Conservation (phyloP, 2,797 vertebrate species). For the Spheniscus humboldti region DNA sequence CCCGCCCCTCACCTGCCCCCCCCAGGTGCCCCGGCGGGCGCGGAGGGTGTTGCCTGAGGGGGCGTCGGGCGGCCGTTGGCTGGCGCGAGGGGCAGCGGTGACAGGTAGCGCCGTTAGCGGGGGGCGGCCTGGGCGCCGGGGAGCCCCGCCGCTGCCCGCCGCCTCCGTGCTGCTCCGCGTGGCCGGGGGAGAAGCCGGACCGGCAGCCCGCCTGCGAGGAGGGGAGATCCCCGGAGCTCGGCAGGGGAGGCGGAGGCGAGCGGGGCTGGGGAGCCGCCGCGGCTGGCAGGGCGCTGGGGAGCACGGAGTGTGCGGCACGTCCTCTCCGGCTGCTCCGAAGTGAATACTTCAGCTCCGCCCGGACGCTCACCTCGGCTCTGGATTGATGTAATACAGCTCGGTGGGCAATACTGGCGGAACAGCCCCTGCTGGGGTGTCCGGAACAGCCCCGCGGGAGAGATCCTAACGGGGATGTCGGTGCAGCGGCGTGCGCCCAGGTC, state of each 20-base stretch:
- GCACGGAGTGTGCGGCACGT: neutral
- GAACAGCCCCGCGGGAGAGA: neutral
- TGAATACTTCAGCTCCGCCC: neutral
- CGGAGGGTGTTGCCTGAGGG: neutral
- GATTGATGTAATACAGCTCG: rapidly evolving
- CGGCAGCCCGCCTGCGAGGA: neutral
- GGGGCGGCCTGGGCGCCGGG: no score
- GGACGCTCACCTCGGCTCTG: neutral
- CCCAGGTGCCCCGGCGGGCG: neutral
- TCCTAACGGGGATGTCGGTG: neutral
- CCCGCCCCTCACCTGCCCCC: neutral
- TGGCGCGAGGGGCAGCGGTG: neutral
- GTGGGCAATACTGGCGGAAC: neutral
- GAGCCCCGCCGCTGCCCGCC: neutral
- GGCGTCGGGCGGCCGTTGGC: neutral
- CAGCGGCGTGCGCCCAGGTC: neutral
- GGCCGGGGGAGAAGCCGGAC: neutral
- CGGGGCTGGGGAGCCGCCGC: neutral
- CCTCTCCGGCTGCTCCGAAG: neutral
- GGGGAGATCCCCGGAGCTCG: neutral
- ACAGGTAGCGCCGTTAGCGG: neutral
- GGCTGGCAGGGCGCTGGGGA: neutral
- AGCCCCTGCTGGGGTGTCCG: neutral
- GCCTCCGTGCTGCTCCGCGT: neutral
- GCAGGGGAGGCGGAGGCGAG: neutral